Conservation (phyloP, 1,140 invertebrate genomes). For the Heliconius nattereri region DNA sequence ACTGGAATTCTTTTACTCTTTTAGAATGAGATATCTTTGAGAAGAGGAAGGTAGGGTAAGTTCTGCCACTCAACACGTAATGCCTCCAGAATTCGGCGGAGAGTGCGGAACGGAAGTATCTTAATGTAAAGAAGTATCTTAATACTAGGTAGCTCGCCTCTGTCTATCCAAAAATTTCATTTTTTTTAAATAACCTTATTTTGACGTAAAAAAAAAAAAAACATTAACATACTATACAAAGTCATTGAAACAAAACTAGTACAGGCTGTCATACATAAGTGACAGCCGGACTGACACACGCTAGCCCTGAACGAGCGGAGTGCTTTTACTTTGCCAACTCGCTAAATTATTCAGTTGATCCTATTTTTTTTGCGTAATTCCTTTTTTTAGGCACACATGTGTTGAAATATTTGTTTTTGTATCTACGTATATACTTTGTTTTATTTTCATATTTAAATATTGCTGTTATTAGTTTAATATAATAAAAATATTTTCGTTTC, state of each 20-base stretch:
- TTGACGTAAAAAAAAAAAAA: neutral
- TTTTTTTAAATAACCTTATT: neutral
- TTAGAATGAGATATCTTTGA: too few species aligned
- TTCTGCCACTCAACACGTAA: too few species aligned
- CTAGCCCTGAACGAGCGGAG: constrained; percentile 46
- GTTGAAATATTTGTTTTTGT: neutral
- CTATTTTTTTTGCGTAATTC: constrained; percentile 32
- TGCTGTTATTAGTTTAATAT: too few species aligned
- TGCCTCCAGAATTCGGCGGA: too few species aligned
- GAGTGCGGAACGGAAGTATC: too few species aligned
- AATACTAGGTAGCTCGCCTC: too few species aligned
- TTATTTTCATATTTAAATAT: too few species aligned
- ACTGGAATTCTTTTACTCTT: too few species aligned
- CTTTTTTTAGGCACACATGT: neutral
- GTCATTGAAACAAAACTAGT: constrained; percentile 11
- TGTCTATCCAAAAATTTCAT: neutral
- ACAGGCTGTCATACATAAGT: constrained; percentile 54
- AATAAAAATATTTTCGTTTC: too few species aligned
- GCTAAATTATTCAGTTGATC: constrained; percentile 54
- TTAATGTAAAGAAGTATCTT: too few species aligned
- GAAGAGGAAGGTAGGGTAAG: too few species aligned
- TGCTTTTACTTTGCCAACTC: constrained; percentile 59
- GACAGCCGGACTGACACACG: constrained; percentile 60
- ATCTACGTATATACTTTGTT: too few species aligned
- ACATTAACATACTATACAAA: constrained; percentile 2